A percentile compares a stretch with the other conserved stretches of the same genome.
phyloP scores from a whole-genome alignment of 2,888 invertebrate species.

The Teleiodes luculella region DNA sequence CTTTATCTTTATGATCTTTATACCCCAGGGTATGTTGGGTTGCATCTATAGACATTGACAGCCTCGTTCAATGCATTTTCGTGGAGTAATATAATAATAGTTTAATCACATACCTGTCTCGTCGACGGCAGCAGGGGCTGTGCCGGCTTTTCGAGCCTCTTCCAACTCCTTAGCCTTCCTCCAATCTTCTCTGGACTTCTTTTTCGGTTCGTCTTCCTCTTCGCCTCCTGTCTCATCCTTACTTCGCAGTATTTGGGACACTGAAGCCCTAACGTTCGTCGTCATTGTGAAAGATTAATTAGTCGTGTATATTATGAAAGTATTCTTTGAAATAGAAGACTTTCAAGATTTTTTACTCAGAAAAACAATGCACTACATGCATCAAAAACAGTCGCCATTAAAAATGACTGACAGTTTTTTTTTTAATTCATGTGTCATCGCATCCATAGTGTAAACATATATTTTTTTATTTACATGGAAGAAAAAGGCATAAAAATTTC shows the following conservation, averaged over 20 bases:
- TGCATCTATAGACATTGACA: too few relatives aligned
- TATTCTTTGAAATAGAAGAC: not conserved
- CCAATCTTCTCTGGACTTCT: slow-evolving; percentile 96
- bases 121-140: slow-evolving; percentile 93
- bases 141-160: slow-evolving; percentile 97
- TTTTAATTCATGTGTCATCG: not conserved
- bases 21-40: too few relatives aligned
- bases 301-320: not conserved
- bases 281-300: slow-evolving; percentile 43
- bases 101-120: slow-evolving; percentile 77
- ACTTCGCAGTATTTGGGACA: slow-evolving; percentile 85
- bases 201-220: slow-evolving; percentile 87
- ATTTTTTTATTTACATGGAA: too few relatives aligned
- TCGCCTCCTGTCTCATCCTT: slow-evolving; percentile 79
- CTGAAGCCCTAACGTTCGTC: slow-evolving; percentile 69
- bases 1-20: too few relatives aligned
- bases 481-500: too few relatives aligned
- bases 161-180: slow-evolving; percentile 98
- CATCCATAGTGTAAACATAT: too few relatives aligned
- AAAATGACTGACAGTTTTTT: slow-evolving; percentile 1
- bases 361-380: too few relatives aligned
- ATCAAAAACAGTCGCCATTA: too few relatives aligned
- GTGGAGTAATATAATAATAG: not conserved
- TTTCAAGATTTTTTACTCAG: too few relatives aligned
- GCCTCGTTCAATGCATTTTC: not conserved